Base-by-base conservation (phyloP, 2,888 invertebrate genomes). In the Pachydiplax longipennis region DNA sequence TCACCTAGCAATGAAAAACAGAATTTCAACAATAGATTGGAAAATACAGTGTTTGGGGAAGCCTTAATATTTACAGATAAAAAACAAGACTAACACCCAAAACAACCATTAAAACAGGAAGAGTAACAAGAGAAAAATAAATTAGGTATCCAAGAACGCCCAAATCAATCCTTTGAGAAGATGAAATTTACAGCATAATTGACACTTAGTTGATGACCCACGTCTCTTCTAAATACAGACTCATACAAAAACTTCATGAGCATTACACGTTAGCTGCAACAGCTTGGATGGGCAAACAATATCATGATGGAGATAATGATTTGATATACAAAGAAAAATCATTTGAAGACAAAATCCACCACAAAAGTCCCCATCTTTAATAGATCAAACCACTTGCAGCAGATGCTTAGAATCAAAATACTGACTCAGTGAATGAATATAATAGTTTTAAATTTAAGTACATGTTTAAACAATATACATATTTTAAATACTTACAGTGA, bases 1-100 rank as follows among this genome's bases (percentile, higher is more conserved):
- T 87, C 61, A 87, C 61, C 87, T 87, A 87, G 87, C 87, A 87
- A 65, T 61, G 53, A 65, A 61, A 87, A 87, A 87, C 87, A 87
- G 65, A 87, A 87, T 37, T 37, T 87, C 61, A 61, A 87, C 61
- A 87, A 87, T 61, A 87, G 35, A 87, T 87, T 35, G 35, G 58
- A 61, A 87, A 61, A 87, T 87, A 87, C 87, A 87, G 61, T 37
- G 65, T 61, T 37, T 37, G 58, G 35, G 58, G 58, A 87, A 37
- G 25, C 22, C 37, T 35, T 61, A 65, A 58, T 87, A 87, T 87
- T 37, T 87, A 87, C 87, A 87, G 22, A 61, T 87, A 6, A 58
- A 65, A 87, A 37, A 35, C 18, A 37, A 87, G 35, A 35, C 53
- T 53, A 53, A 61, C 61, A 58, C 61, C 65, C 61, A 31, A 87